These are phyloP conservation scores for Phylloscopus trochilus DNA, from an alignment of 2,113 vertebrate genomes.

Conservation along the genomic window DNA sequence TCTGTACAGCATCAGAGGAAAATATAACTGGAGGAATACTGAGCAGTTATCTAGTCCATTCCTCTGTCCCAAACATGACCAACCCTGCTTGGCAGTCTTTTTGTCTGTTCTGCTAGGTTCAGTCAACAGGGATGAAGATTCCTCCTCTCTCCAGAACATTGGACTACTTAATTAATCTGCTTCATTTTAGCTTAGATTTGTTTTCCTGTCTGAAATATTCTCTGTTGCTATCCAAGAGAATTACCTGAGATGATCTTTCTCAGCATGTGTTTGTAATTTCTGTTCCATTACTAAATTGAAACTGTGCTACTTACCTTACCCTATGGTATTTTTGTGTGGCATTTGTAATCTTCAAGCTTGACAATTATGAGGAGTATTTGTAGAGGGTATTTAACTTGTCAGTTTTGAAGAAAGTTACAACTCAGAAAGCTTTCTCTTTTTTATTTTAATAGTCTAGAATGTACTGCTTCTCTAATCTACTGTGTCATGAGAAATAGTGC, in stretches of 20 bases:
- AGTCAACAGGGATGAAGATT: background rate
- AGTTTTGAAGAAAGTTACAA: background rate
- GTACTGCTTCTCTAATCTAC: background rate
- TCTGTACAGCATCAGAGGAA: background rate
- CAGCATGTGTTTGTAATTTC: background rate
- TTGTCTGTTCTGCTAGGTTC: background rate
- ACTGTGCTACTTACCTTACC: background rate
- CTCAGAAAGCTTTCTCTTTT: background rate
- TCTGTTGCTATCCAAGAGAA: background rate
- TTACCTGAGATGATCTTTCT: background rate
- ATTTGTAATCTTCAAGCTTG: background rate
- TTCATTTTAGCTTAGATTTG: background rate
- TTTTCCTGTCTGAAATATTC: conserved; percentile 9
- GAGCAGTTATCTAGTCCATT: background rate
- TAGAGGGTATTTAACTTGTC: background rate
- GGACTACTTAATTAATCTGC: background rate
- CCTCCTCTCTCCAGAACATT: background rate
- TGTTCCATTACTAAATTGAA: background rate
- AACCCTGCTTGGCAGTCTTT: background rate
- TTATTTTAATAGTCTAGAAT: background rate
- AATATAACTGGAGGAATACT: background rate
- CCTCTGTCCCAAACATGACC: background rate
- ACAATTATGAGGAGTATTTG: background rate
- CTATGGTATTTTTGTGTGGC: background rate
- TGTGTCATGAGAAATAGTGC: background rate